A percentile compares a stretch with the other conserved stretches of the same genome.
phyloP scores from a whole-genome alignment of 37 sponge, comb jelly and placozoan genomes.

The Hexactinellida sp. region DNA sequence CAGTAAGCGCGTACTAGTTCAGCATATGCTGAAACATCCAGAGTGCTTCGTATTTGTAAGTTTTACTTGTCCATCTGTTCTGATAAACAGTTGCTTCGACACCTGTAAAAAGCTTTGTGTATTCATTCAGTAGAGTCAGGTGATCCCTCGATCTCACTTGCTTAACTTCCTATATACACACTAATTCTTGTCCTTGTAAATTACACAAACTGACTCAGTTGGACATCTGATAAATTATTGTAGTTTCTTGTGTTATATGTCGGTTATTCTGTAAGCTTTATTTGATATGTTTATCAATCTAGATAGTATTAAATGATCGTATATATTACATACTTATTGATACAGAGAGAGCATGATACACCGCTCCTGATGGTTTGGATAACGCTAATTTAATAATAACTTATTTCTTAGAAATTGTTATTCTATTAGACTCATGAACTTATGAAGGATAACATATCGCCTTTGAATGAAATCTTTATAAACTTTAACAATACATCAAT shows the following conservation, averaged over 20 bases:
- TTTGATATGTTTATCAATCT: no score
- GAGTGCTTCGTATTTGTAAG: background rate
- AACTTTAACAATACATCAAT: no score
- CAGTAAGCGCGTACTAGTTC: background rate
- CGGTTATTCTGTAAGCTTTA: no score
- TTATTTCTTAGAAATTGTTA: no score
- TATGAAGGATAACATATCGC: no score
- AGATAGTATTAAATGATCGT: no score
- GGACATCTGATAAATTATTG: background rate
- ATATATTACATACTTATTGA: no score
- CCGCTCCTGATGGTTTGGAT: no score
- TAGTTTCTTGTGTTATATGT: background rate
- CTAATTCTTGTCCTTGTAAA: background rate
- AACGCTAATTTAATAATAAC: no score
- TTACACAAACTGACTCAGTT: background rate
- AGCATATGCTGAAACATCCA: background rate
- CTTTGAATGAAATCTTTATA: no score
- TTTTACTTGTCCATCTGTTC: slow-evolving; percentile 3
- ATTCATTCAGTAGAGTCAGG: background rate
- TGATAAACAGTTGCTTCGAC: background rate
- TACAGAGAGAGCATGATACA: no score
- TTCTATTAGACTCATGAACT: no score
- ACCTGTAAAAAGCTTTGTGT: background rate
- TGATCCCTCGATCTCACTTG: background rate
- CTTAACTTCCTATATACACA: background rate